Base-by-base conservation (phyloP, 2,888 invertebrate species). In the Oscheius myriophilus region DNA sequence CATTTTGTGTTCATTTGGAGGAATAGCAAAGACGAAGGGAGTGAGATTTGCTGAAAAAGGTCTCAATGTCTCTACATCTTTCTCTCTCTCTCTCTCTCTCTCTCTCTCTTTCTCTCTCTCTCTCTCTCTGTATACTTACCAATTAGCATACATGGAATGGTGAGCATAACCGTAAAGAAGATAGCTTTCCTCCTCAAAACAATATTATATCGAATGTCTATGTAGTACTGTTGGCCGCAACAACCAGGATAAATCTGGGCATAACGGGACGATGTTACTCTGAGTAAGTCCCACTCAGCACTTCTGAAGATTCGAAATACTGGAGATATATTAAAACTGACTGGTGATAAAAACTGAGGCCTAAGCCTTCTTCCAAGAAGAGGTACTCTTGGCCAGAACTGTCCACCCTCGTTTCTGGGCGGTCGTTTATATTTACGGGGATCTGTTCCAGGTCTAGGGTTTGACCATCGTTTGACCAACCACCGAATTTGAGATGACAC, bases 381-480 rank as follows among this genome's bases (percentile, higher is more conserved):
- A 73, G 43, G 41, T 73, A 76, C 51, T 76, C 79, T 25, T 73
- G 75, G 23, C 79, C 80, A 14, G 70, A 61, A 0, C 69, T 71
- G 54, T 73, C 72, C 18, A 62, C 69, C 49, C 66, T 64, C 18
- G 39, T 45, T 49, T 70, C 67, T 0, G 76, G 76, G 16, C 64
- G 62, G 39, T 80, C 80, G 33, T 74, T 49, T 1, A 76, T 72
- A 57, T 73, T 69, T 16, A 77, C 77, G 2, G 80, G 76, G 51
- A 80, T 78, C 66, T 79, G 78, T 55, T 78, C 75, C 65, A 80
- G 63, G 52, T 79, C 78, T 7, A 80, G 70, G 7, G 75, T 79
- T 67, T 79, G 75, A 73, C 80, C 95, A 90, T 94, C 93, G 90
- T 94, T 94, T 87, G 94, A 93, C 94, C 94, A 94, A 90, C 93